Percentiles rank a stretch among this genome's conserved stretches.
Conservation (phyloP, 2,797 vertebrate species). For the Podargus strigoides region DNA sequence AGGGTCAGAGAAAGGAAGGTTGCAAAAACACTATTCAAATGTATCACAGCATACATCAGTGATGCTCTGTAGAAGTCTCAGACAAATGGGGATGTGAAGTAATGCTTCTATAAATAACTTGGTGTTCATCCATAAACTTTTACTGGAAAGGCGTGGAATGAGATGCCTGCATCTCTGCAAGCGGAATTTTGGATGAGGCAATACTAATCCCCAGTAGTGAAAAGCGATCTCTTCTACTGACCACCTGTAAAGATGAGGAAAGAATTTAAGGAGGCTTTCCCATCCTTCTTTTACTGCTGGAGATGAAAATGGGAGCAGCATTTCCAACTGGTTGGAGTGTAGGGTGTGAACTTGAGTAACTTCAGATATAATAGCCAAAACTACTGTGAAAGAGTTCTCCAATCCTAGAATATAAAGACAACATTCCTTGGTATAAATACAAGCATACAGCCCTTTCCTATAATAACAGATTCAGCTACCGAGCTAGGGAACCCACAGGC, state of each 20-base stretch:
- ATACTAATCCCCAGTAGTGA: background rate
- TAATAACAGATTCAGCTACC: background rate
- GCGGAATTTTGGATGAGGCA: background rate
- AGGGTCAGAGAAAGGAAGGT: background rate
- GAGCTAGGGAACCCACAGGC: background rate
- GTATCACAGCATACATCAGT: background rate
- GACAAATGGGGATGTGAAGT: constrained; percentile 39
- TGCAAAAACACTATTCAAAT: background rate
- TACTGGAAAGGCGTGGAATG: constrained; percentile 40
- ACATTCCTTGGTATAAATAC: background rate
- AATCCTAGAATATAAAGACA: background rate
- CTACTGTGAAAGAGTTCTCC: background rate
- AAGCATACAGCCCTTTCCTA: background rate
- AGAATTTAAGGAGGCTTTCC: background rate
- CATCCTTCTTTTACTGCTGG: background rate
- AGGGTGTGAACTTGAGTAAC: background rate
- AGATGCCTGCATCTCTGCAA: constrained; percentile 12
- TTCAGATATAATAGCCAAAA: background rate
- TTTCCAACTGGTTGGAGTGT: background rate
- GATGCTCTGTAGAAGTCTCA: constrained; percentile 18
- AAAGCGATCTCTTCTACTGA: background rate
- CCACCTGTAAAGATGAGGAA: background rate
- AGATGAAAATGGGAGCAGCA: background rate
- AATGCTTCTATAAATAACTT: constrained; percentile 50
- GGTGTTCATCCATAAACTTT: constrained; percentile 27